Conservation (phyloP, 2,113 vertebrate genomes). For the Gambusia holbrooki region DNA sequence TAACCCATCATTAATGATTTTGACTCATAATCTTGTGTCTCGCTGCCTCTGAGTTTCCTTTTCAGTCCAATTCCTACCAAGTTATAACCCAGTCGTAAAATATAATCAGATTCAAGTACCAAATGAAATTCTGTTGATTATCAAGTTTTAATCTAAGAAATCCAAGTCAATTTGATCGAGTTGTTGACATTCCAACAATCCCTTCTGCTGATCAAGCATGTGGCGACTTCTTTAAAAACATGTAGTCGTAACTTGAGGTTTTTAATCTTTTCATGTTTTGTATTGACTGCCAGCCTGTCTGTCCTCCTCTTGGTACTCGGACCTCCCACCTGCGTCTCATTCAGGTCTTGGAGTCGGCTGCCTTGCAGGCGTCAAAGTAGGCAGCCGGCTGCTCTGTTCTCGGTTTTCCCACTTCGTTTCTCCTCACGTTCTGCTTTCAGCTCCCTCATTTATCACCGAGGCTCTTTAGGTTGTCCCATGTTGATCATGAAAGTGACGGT, state of each 20-base stretch:
- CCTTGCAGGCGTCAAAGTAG: slow-evolving; percentile 39
- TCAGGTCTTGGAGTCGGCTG: slow-evolving; percentile 58
- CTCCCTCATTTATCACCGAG: slow-evolving; percentile 24
- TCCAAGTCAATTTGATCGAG: neutral
- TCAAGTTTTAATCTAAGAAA: neutral
- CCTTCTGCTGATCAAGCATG: neutral
- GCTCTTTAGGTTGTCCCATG: neutral
- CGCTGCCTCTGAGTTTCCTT: no score
- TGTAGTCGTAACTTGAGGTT: neutral
- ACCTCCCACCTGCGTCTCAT: slow-evolving; percentile 60
- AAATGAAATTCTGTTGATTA: neutral
- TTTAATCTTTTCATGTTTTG: slow-evolving; percentile 32
- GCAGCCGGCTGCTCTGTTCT: slow-evolving; percentile 23
- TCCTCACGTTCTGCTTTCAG: slow-evolving; percentile 15
- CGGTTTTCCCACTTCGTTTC: slow-evolving; percentile 20
- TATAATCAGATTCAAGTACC: no score
- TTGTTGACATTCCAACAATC: neutral
- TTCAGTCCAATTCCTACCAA: no score
- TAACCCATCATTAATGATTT: no score
- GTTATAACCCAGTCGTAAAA: no score
- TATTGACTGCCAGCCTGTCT: slow-evolving; percentile 53
- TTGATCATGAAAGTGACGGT: neutral
- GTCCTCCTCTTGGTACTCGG: slow-evolving; percentile 30
- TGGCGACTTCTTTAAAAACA: neutral
- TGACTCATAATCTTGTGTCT: no score